Evolutionary conservation across 2,113 vertebrate genomes (phyloP), one percentile per base, ranked within the genome.

Genomic region (Gymnocephalus cernua): DNA sequence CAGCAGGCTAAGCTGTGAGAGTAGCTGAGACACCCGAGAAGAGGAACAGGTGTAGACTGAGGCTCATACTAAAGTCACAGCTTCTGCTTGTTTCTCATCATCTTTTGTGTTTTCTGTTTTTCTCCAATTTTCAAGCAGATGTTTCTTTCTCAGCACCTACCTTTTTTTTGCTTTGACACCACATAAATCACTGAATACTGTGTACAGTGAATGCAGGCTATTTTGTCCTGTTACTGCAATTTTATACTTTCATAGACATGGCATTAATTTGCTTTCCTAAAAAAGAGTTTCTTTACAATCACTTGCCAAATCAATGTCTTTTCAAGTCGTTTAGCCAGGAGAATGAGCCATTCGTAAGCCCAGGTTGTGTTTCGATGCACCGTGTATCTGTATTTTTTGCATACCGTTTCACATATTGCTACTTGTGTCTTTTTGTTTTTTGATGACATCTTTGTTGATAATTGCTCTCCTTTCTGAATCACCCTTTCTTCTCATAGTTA

Each of bases 1-100:
- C 86, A 63, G 83, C 86, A 82, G 83, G 83, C 58, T 35, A 67
- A 77, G 74, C 59, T 73, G 76, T 88, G 84, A 80, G 86, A 87
- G 80, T 7, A 74, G 44, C 25, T 41, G 68, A 56, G 88, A 88
- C 62, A 88, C 85, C 74, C 62, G 89, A 90, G 84, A 87, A 67
- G 80, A 77, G 27, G 29, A 80, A 62, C 90, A 87, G 89, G 75
- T 92, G 87, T 51, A 56, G 54, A 62, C 67, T 54, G 61, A 83
- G 41, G 54, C 68, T 73, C n/a, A 48, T 50, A 13, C 12, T 27
- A 32, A 45, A 23, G 29, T 62, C 48, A 32, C 27, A 2, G 65
- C 47, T 58, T 58, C 29, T 65, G 16, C 2, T 50, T 32, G 10
- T 82, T 74, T 47, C 21, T 76, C 27, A 23, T 58, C 51, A 15